Base-by-base conservation (phyloP, 2,797 vertebrate species). In the Numenius phaeopus region DNA sequence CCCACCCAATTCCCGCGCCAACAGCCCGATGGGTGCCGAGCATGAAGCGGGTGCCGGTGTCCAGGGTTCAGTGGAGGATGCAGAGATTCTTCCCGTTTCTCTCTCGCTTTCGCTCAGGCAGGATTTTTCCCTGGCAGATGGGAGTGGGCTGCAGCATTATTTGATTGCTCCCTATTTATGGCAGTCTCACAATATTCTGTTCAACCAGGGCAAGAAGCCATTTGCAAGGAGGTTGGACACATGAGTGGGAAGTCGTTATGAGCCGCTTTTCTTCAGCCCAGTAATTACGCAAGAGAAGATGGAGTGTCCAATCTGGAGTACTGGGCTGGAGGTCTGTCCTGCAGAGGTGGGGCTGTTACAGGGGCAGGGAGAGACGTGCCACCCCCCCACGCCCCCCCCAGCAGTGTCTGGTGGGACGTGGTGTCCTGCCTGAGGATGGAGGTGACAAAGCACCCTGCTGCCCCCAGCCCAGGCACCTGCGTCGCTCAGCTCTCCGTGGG, bases 71-170 rank as follows among this genome's bases (percentile, higher is more conserved):
- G 30, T 5, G 50, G 19, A 9, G 87, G 76, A 40, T 9, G 16
- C 17, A 42, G 34, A 1, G 2, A 18, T 55, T 42, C 71, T 58
- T 64, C 67, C 26, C 34, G 3, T 42, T 29, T 82, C 79, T 54
- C 70, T 39, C 75, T 39, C 44, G 32, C 46, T 92, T 14, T 66
- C 27, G 0, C 40, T 70, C 5, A 46, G 66, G 54, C 66, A 81
- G 87, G 76, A 24, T 90, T 81, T 39, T 55, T 42, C 26, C 1
- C 87, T 23, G 55, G 94, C 97, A 97, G 96, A 97, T 97, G 97
- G 97, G 70, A 94, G 97, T 96, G 96, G 96, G 96, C 30, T 94
- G 97, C 94, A 95, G 95, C 70, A 83, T 84, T 83, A 80, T 95
- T 85, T 92, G 93, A 84, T 95, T 69, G 67, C 95, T 92, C 59